phyloP scores from a whole-genome alignment of 2,888 invertebrate species.

The Andricus quercusramuli region DNA sequence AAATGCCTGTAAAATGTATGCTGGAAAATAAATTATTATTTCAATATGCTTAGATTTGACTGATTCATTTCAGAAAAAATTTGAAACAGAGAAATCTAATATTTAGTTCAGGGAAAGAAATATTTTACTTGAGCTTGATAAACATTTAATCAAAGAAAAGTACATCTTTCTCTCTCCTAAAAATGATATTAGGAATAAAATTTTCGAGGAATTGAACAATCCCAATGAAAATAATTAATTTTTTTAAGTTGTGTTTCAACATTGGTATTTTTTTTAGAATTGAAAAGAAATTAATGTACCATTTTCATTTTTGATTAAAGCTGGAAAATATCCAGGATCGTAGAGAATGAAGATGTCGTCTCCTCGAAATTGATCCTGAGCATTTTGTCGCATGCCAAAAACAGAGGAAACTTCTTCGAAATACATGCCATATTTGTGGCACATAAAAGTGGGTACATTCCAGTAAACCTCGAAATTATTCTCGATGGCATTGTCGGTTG shows the following conservation, averaged over 20 bases:
- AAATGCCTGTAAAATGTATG: no score
- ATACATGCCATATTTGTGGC: constrained; percentile 82
- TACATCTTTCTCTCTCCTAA: no score
- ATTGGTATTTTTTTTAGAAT: not conserved
- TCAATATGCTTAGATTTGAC: no score
- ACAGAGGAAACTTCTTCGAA: constrained; percentile 82
- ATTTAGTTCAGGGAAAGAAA: no score
- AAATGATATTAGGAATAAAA: no score
- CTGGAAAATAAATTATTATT: no score
- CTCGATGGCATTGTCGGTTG: constrained; percentile 32
- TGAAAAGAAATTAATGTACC: constrained; percentile 53
- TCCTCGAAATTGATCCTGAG: constrained; percentile 84
- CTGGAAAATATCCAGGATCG: constrained; percentile 87
- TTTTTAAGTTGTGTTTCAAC: not conserved
- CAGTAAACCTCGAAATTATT: constrained; percentile 83
- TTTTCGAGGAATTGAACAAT: no score
- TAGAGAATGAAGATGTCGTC: constrained; percentile 85
- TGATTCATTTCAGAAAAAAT: no score
- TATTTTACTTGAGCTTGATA: no score
- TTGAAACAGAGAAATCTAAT: no score
- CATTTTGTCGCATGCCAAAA: constrained; percentile 85
- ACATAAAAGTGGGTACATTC: constrained; percentile 90
- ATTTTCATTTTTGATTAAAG: constrained; percentile 81
- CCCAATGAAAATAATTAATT: not conserved
- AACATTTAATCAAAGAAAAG: no score